Conservation (phyloP, 2,113 vertebrate species). For the Equus quagga region DNA sequence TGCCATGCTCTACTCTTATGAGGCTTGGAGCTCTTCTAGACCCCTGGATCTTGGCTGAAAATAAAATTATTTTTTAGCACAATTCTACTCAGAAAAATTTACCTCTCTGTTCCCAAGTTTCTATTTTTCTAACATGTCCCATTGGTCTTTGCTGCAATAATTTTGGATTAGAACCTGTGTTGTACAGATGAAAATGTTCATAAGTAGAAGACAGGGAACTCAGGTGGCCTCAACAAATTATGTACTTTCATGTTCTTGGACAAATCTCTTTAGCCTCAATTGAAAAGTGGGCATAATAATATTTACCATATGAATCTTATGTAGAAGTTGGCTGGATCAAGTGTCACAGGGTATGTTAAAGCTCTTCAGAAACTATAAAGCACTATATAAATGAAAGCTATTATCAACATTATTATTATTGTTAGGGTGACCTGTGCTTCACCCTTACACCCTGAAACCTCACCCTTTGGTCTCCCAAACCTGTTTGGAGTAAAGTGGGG, state of each 20-base stretch:
- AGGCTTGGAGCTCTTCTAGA: not conserved
- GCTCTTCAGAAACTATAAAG: not conserved
- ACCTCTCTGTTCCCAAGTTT: not conserved
- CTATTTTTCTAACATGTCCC: not conserved
- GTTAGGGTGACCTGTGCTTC: slow-evolving; percentile 15
- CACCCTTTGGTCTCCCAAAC: slow-evolving; percentile 46
- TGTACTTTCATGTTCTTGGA: not conserved
- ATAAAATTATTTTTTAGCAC: not conserved
- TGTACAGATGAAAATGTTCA: not conserved
- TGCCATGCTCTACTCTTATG: too few species aligned
- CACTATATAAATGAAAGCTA: not conserved
- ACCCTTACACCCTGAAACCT: not conserved
- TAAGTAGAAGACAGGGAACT: not conserved
- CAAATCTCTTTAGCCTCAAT: not conserved
- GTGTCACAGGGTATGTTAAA: not conserved
- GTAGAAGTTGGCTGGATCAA: not conserved
- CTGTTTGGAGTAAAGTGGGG: slow-evolving; percentile 32
- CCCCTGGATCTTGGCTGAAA: not conserved
- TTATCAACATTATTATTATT: not conserved
- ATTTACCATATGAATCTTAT: not conserved
- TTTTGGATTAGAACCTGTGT: not conserved
- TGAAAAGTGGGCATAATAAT: not conserved
- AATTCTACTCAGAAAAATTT: not conserved
- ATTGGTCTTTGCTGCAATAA: not conserved
- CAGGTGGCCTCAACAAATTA: not conserved